Conservation (phyloP, 2,113 vertebrate genomes). For the Microcebus murinus region DNA sequence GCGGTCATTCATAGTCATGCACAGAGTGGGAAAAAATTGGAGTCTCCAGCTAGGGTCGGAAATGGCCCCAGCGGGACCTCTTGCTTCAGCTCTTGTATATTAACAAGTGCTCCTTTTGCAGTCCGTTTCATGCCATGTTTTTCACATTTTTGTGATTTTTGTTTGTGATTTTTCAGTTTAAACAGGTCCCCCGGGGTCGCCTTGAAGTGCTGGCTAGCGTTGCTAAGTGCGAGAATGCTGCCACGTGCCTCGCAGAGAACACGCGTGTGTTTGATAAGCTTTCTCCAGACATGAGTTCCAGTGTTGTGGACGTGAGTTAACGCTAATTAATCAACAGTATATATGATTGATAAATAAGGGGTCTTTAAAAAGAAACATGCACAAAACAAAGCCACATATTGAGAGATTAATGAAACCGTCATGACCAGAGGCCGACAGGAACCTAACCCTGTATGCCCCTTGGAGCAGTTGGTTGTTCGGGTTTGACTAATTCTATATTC, state of each 20-base stretch:
- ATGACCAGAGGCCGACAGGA: not conserved
- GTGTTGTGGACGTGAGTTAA: not conserved
- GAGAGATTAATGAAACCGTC: not conserved
- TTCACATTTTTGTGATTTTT: not conserved
- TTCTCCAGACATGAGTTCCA: rapidly evolving
- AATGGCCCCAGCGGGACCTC: rapidly evolving
- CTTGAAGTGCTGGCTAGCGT: not conserved
- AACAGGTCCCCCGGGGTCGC: not conserved
- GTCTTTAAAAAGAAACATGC: not conserved
- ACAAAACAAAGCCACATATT: not conserved
- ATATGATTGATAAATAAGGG: not conserved
- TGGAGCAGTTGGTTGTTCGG: rapidly evolving
- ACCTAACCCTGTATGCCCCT: not conserved
- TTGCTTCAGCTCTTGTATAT: not conserved
- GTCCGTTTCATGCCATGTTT: not conserved
- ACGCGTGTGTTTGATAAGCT: not conserved
- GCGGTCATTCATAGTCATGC: no score
- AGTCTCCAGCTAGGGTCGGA: not conserved
- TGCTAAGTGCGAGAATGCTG: not conserved
- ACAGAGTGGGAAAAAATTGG: not conserved
- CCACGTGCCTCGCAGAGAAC: not conserved
- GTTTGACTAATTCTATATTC: not conserved
- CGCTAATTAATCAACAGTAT: not conserved
- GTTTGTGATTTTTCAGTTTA: not conserved
- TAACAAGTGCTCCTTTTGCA: not conserved